Evolutionary conservation across 1,140 invertebrate genomes (phyloP).

Genomic region (Euwallacea fornicatus): DNA sequence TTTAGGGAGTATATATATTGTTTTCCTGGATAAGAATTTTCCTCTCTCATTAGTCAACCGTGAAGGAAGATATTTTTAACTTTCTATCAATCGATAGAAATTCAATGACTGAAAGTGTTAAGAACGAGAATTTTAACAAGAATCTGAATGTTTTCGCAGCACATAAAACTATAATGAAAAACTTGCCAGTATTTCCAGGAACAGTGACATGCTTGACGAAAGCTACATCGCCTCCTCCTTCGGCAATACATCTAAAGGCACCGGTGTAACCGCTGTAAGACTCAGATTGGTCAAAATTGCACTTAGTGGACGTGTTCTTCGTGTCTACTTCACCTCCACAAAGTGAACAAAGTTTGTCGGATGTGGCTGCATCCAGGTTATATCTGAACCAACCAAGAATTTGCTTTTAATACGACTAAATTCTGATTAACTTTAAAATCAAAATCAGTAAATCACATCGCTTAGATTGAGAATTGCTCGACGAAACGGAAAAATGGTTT

Average conservation of each 20-base stretch:
- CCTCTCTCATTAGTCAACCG: too few species aligned
- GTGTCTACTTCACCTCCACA: constrained; percentile 54
- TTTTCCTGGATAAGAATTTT: too few species aligned
- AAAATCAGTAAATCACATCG: constrained; percentile 26
- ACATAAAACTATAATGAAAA: background rate
- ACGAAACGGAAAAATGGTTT: too few species aligned
- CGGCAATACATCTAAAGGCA: constrained; percentile 67
- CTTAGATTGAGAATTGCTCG: too few species aligned
- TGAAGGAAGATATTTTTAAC: too few species aligned
- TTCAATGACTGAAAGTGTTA: background rate
- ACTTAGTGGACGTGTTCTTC: constrained; percentile 52
- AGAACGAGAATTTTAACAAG: background rate
- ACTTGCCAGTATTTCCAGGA: constrained; percentile 57
- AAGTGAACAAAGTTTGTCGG: constrained; percentile 52
- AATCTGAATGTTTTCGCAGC: background rate
- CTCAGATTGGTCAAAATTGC: constrained; percentile 52
- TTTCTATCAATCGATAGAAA: too few species aligned
- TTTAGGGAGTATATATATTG: too few species aligned
- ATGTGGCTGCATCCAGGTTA: constrained; percentile 33
- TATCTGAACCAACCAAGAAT: constrained; percentile 20
- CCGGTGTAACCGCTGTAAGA: constrained; percentile 57
- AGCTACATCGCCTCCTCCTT: constrained; percentile 65
- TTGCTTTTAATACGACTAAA: too few species aligned
- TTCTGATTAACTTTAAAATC: background rate
- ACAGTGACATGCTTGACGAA: constrained; percentile 64